Evolutionary conservation across 1,140 invertebrate species (phyloP), one percentile per base, ranked within the genome.

Genomic region (Dendroctonus ponderosae): DNA sequence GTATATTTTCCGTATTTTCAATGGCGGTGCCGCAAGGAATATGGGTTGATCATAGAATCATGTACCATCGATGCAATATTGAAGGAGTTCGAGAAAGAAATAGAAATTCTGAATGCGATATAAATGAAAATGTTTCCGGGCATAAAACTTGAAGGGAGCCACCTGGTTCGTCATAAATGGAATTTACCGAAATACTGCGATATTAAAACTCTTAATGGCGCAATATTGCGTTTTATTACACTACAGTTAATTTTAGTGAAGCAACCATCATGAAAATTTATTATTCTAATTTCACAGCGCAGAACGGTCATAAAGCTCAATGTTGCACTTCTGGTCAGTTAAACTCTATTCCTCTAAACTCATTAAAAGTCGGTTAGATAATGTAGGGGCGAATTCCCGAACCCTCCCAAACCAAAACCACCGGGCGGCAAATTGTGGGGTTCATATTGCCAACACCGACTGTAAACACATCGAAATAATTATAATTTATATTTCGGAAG

Each of bases 401-500:
- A 14, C 51, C 62, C 52, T 54, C 14, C 38, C 26, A 40, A 9
- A 50, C 26, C 11, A 38, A 63, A 65, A 65, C 62, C 62, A 50
- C 62, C 49, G 9, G 37, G 42, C 62, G 62, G 62, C 62, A 65
- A 65, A 65, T 65, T 65, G 62, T 50, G 62, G 62, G 62, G 62
- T 65, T 65, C 62, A 53, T 65, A 65, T 65, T 65, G 62, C 62
- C 53, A 57, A 65, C 62, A 57, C 44, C 62, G 44, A 57, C 62
- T 65, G 53, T 65, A 65, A 65, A 65, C 62, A 65, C 62, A 57
- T 65, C 62, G 42, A 51, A 57, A 65, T 57, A 65, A 65, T 65
- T 65, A 49, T 65, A 65, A 65, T 65, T 65, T 57, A 65, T 65
- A 65, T 65, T 65, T 65, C 62, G 54, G 43, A 65, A 65, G 62